These are phyloP conservation scores for Chaetodon auriga DNA, from an alignment of 2,113 vertebrate genomes.

Conservation along the genomic window DNA sequence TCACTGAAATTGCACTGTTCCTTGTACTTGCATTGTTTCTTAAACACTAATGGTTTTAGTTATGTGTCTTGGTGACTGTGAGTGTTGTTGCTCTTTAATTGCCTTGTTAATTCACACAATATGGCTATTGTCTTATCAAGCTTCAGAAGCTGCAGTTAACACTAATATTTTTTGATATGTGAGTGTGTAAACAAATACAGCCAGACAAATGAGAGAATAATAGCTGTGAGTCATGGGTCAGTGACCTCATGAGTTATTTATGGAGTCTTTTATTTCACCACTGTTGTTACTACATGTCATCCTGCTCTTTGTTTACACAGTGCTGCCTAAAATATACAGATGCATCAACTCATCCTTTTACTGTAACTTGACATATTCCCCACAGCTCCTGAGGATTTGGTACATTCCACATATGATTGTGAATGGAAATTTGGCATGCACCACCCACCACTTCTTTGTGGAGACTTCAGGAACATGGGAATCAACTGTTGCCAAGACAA, in stretches of 20 bases:
- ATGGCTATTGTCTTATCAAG: neutral
- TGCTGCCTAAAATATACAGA: slow-evolving; percentile 20
- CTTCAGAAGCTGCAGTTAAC: neutral
- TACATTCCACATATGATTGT: slow-evolving; percentile 35
- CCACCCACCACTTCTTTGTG: slow-evolving; percentile 40
- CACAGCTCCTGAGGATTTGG: neutral
- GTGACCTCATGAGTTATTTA: neutral
- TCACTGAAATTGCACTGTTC: neutral
- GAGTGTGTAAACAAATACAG: neutral
- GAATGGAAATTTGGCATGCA: slow-evolving; percentile 25
- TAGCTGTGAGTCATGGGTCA: neutral
- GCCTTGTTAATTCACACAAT: slow-evolving; percentile 8
- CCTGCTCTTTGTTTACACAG: neutral
- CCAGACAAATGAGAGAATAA: neutral
- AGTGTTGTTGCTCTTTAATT: neutral
- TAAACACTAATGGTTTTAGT: neutral
- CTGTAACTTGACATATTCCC: neutral
- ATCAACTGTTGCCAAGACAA: slow-evolving; percentile 30
- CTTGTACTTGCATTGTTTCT: neutral
- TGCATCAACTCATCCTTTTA: neutral
- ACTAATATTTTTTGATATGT: neutral
- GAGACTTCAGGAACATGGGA: slow-evolving; percentile 26
- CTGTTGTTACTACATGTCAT: neutral
- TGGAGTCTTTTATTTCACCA: neutral
- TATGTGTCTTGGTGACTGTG: neutral